Base-by-base conservation (phyloP, 2,797 vertebrate genomes). In the Falco peregrinus region DNA sequence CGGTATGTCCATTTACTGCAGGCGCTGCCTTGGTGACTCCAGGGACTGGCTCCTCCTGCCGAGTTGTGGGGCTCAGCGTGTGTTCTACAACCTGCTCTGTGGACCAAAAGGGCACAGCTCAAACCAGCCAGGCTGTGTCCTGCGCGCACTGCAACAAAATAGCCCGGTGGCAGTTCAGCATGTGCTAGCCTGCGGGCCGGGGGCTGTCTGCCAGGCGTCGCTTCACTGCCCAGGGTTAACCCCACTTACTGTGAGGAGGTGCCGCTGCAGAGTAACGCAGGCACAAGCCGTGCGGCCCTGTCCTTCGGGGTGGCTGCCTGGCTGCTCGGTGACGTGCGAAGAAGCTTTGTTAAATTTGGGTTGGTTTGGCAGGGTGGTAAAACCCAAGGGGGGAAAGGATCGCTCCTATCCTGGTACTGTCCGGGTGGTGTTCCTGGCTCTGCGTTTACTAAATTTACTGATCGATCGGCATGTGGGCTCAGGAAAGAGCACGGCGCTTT, bases 11-110 rank as follows among this genome's bases (percentile, higher is more conserved):
- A 0, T 16, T 41, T 3, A 2, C 14, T 2, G 9, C 2, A 0
- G 1, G 22, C 22, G 67, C 39, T 4, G 47, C 45, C 1, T 68
- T 1, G 20, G 10, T 8, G 9, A 3, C 14, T 8, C 10, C 0
- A 5, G 25, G 16, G 10, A 0, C 31, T 0, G 13, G 22, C 14
- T 13, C 31, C 14, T 13, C 31, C 35, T 11, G 37, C 9, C 7
- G 4, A 2, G 0, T 0, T 0, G 5, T 9, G 54, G 41, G 25
- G 33, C 48, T 45, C 5, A 0, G n/a, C 5, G 7, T 1, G 0
- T 0, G 2, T 43, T 4, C 9, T 43, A 2, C 3, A 1, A 4
- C 3, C 37, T 26, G 57, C 53, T 19, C 29, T 5, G 0, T 4
- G 43, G 45, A 13, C 29, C 39, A 9, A 7, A 7, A 8, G 31